Evolutionary conservation across 2,888 invertebrate species (phyloP).

Genomic region (Aethes cnicana): DNA sequence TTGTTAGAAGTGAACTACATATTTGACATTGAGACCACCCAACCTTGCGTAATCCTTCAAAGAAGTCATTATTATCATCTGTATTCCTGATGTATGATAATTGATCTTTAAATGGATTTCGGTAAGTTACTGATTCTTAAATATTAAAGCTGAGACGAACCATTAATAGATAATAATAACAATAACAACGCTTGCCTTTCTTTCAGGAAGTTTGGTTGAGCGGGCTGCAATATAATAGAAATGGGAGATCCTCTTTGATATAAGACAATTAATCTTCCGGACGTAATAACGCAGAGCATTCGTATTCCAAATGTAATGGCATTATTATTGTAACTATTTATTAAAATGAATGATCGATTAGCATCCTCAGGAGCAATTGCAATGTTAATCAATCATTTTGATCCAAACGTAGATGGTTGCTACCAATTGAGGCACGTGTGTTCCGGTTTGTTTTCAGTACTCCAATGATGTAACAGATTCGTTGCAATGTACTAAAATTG

Average conservation of each 20-base stretch:
- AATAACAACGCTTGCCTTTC: conserved; percentile 23
- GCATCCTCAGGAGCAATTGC: conserved; percentile 15
- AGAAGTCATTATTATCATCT: conserved; percentile 5
- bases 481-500: conserved; percentile 29
- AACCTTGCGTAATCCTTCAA: conserved; percentile 24
- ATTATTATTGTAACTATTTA: conserved; percentile 30
- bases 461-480: conserved; percentile 25
- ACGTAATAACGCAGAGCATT: conserved; percentile 24
- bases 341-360: conserved; percentile 31
- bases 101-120: conserved; percentile 6
- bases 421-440: conserved; percentile 25
- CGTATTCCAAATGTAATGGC: conserved; percentile 24
- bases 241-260: conserved; percentile 27
- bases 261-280: conserved; percentile 29
- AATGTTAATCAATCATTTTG: conserved; percentile 29
- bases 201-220: conserved; percentile 22
- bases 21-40: conserved; percentile 23
- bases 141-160: conserved; percentile 5
- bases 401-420: conserved; percentile 25
- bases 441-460: conserved; percentile 22
- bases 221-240: conserved; percentile 23
- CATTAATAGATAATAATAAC: no score
- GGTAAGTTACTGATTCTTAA: conserved; percentile 7
- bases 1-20: conserved; percentile 10
- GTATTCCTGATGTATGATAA: conserved; percentile 17